These are phyloP conservation scores for Polyommatus iphigenia DNA, from an alignment of 2,888 invertebrate species.

Conservation along the genomic window DNA sequence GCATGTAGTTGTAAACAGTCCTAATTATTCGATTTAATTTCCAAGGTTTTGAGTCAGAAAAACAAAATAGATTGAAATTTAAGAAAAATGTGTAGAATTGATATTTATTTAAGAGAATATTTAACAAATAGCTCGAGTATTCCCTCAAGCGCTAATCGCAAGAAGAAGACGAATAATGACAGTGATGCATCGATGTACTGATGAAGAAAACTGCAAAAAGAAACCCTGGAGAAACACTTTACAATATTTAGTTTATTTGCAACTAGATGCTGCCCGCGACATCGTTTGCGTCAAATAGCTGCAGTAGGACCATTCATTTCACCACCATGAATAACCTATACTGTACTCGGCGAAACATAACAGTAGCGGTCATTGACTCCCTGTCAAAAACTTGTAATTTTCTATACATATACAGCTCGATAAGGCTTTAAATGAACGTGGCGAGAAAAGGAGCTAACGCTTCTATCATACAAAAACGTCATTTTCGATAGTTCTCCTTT, in stretches of 20 bases:
- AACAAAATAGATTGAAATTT: neutral
- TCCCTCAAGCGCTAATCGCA: neutral
- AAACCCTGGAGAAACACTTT: neutral
- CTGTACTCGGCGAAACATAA: neutral
- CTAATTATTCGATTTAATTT: too few relatives aligned
- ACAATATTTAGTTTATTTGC: neutral
- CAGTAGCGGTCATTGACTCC: too few relatives aligned
- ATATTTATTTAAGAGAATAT: neutral
- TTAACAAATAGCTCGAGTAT: neutral
- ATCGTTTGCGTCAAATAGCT: neutral
- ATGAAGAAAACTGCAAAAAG: neutral
- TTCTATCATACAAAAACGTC: too few relatives aligned
- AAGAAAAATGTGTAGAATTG: neutral
- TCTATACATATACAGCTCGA: too few relatives aligned
- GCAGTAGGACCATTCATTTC: neutral
- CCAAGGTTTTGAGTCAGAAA: too few relatives aligned
- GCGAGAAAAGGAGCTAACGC: too few relatives aligned
- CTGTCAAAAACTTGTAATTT: too few relatives aligned
- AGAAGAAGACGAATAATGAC: conserved; percentile 9
- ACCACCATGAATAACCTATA: neutral
- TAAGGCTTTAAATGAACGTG: too few relatives aligned
- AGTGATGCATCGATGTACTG: neutral
- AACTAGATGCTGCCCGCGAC: neutral
- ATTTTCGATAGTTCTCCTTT: too few relatives aligned
- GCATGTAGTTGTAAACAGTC: too few relatives aligned